phyloP scores from a whole-genome alignment of 2,797 vertebrate species.

The Dermochelys coriacea region DNA sequence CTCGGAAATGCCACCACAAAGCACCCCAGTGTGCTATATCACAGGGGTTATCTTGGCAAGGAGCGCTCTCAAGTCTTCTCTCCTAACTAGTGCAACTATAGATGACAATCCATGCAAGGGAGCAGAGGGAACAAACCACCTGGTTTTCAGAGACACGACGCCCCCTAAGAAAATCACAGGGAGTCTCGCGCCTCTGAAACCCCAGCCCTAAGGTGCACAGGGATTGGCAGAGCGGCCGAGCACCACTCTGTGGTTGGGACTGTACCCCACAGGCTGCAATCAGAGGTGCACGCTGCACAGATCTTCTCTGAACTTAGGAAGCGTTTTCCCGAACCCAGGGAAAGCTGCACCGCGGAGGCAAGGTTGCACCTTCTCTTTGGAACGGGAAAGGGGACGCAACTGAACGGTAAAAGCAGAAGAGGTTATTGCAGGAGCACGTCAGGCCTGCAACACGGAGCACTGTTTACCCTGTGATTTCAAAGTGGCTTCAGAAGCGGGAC shows the following conservation, averaged over 20 bases:
- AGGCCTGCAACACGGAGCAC: not conserved
- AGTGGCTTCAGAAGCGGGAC: too few species aligned
- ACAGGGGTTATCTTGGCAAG: not conserved
- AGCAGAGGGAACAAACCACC: not conserved
- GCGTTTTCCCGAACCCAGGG: not conserved
- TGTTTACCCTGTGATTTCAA: not conserved
- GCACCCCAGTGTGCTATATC: fast-evolving
- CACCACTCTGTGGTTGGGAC: conserved; percentile 25
- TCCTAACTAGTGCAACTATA: not conserved
- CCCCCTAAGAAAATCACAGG: conserved; percentile 19
- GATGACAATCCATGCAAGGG: fast-evolving
- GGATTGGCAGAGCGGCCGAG: conserved; percentile 35
- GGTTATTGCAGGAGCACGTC: not conserved
- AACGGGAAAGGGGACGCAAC: conserved; percentile 14
- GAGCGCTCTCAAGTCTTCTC: not conserved
- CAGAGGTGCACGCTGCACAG: not conserved
- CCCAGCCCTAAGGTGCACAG: not conserved
- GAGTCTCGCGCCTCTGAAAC: conserved; percentile 30
- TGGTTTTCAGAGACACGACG: conserved; percentile 57
- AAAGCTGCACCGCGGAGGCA: not conserved
- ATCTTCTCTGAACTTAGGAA: conserved; percentile 39
- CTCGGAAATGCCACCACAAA: not conserved
- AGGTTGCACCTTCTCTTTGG: not conserved
- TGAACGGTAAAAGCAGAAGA: conserved; percentile 13
- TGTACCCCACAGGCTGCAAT: not conserved